Evolutionary conservation across 2,888 invertebrate genomes (phyloP), one percentile per base, ranked within the genome.

Genomic region (Gryllus longicercus): DNA sequence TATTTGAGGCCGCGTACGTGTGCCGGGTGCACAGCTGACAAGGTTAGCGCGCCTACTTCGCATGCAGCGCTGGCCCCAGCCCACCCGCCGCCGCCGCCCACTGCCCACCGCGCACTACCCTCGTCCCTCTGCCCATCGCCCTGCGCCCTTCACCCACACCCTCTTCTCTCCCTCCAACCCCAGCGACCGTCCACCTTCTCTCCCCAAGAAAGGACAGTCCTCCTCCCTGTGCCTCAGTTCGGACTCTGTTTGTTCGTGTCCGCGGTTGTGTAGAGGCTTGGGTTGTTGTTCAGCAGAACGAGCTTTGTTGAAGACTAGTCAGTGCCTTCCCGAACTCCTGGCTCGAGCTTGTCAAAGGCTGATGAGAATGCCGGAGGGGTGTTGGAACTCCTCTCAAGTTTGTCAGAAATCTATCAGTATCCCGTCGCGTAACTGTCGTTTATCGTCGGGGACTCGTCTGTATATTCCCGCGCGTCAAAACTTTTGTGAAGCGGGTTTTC

Each of bases 31-130:
- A 63, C 63, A 38, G 63, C 63, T 63, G 63, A 63, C 63, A n/a
- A 63, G 63, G 63, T 63, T 63, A 63, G 63, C 63, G 63, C 63
- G 63, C 63, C 63, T 63, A 63, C 63, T 63, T 63, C 63, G 63
- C 63, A 63, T 63, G 63, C 63, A 63, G 63, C 63, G 63, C n/a
- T n/a, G 63, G 63, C 16, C n/a, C 63, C 63, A n/a, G 63, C 63
- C n/a, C 63, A n/a, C 63, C 63, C n/a, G 16, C 3, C 11, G n/a
- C 63, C 63, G 63, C 63, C 63, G n/a, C n/a, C n/a, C 63, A 5
- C 63, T 11, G 5, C 63, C 63, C 63, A 63, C 63, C 4, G 38
- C 38, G 5, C 38, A 38, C 38, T 5, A 38, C 38, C 8, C 5
- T 5, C n/a, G 10, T 14, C 63, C 63, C n/a, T 2, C 14, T 11